Evolutionary conservation across 1,140 invertebrate species (phyloP), one percentile per base, ranked within the genome.

Genomic region (Papilio helenus): DNA sequence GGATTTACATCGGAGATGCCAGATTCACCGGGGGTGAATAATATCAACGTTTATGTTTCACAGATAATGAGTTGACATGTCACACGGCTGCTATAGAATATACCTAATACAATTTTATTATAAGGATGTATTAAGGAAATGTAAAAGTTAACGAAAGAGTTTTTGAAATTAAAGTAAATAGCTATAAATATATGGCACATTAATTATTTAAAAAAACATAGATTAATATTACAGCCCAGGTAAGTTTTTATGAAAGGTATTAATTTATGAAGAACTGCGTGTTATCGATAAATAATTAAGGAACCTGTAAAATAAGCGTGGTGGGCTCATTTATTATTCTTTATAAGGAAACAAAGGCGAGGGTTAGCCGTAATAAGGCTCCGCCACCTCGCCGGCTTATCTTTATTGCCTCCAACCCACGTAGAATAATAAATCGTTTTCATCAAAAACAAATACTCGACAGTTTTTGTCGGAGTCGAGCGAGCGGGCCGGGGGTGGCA

Each of bases 401-500:
- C 93, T 93, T 94, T 94, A 94, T 94, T 94, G 93, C 93, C 91
- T 93, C 92, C 92, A 94, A 93, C 93, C 92, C 93, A 94, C 92
- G 93, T 94, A 94, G 93, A 94, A 94, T 94, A 94, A 94, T 94
- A 94, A 94, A 94, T 94, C 93, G 93, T 94, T 94, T 94, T 94
- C 93, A 94, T 94, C 93, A 94, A 94, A 94, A 94, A 94, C 92
- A 93, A 94, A 94, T 94, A 94, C 92, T 94, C 92, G 92, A 94
- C 93, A 94, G 92, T 94, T 94, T 94, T 94, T 94, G 92, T 89
- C 90, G 89, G 90, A 94, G 92, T 92, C 89, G 92, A 94, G 92
- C 92, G 91, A 93, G 83, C 89, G 92, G 92, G 91, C 80, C 88
- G 89, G 80, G 93, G 92, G 92, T 93, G 93, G 92, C 92, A 93